Conservation (phyloP, 2,113 vertebrate genomes). For the Suricata suricatta region DNA sequence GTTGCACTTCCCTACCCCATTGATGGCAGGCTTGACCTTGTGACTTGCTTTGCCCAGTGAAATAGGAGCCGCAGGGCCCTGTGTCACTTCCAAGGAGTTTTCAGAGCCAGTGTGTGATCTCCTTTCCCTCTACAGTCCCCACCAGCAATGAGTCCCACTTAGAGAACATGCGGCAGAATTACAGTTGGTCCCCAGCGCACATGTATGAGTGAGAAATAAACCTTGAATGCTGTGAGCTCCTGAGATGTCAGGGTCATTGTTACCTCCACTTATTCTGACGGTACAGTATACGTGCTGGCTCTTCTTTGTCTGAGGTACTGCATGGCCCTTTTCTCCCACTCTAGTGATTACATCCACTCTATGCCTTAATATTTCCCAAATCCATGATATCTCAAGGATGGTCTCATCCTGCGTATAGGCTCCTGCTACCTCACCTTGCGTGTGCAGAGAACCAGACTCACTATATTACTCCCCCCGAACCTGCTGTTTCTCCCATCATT, state of each 20-base stretch:
- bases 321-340: neutral
- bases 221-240: neutral
- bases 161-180: neutral
- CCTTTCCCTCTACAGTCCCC: neutral
- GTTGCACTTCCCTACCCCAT: neutral
- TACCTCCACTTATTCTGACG: neutral
- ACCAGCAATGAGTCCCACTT: neutral
- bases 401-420: neutral
- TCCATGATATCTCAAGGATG: neutral
- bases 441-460: neutral
- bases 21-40: neutral
- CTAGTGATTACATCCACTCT: neutral
- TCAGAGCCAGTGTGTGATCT: neutral
- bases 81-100: neutral
- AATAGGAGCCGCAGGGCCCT: neutral
- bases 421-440: neutral
- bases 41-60: neutral
- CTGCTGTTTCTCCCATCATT: neutral
- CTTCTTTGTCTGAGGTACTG: neutral
- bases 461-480: neutral
- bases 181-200: neutral
- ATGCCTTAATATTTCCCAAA: neutral
- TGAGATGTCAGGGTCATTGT: neutral
- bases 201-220: neutral
- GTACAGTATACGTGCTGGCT: neutral